Evolutionary conservation across 2,113 vertebrate genomes (phyloP).

Genomic region (Sylvilagus bachmani): DNA sequence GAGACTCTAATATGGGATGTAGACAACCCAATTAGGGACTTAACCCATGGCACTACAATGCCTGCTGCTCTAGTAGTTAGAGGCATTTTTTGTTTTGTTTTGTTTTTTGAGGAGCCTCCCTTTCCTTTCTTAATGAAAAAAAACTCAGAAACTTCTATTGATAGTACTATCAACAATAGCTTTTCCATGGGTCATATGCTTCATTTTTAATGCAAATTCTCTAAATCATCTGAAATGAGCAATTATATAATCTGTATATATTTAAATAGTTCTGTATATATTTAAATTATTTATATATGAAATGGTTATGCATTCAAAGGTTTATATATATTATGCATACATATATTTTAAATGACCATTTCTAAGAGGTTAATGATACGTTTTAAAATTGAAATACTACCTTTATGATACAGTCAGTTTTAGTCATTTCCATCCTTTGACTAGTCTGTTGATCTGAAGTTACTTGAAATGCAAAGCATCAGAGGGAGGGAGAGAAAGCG

Average conservation of each 20-base stretch:
- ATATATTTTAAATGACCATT: not conserved
- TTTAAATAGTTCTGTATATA: not conserved
- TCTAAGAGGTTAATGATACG: not conserved
- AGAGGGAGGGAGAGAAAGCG: too few relatives aligned
- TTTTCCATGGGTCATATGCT: not conserved
- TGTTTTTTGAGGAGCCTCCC: not conserved
- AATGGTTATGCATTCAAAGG: not conserved
- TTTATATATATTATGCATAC: not conserved
- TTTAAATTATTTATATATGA: not conserved
- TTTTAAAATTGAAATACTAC: not conserved
- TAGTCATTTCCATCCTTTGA: not conserved
- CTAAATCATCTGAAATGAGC: constrained; percentile 7
- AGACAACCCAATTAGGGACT: too few relatives aligned
- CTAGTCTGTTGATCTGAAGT: not conserved
- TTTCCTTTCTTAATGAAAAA: not conserved
- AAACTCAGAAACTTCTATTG: not conserved
- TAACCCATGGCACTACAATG: too few relatives aligned
- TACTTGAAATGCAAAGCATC: too few relatives aligned
- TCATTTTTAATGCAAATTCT: constrained; percentile 4
- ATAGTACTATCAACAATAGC: not conserved
- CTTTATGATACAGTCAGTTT: constrained; percentile 6
- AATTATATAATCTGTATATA: not conserved
- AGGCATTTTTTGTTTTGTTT: not conserved
- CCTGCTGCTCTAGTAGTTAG: not conserved
- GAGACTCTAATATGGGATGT: too few relatives aligned